Conservation (phyloP, 2,888 invertebrate species). For the Polylopha cassiicola region DNA sequence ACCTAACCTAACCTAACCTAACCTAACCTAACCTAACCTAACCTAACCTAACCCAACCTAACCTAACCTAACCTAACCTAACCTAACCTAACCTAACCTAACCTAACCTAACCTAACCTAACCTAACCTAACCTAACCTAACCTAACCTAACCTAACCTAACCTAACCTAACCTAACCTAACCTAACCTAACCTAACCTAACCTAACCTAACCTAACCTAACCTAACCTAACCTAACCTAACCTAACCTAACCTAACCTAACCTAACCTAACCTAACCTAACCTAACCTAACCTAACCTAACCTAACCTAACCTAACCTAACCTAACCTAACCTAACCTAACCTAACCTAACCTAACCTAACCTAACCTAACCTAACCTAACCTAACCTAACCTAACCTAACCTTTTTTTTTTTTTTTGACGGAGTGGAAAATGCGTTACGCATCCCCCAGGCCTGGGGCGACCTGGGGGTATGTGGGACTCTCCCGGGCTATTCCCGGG, state of each 20-base stretch:
- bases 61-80: background rate
- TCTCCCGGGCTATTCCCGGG: no score
- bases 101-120: constrained; percentile 2
- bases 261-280: constrained; percentile 14
- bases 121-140: background rate
- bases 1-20: no score
- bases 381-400: constrained; percentile 17
- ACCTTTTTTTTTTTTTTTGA: no score
- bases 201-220: constrained; percentile 9
- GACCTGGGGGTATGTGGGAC: no score
- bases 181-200: constrained; percentile 7
- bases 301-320: constrained; percentile 13
- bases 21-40: no score
- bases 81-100: background rate
- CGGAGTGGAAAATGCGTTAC: no score
- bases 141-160: constrained; percentile 3
- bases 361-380: constrained; percentile 19
- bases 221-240: constrained; percentile 21
- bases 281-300: constrained; percentile 13
- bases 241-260: constrained; percentile 20
- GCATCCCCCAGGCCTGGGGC: no score
- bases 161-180: constrained; percentile 6
- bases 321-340: constrained; percentile 12
- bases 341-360: constrained; percentile 17
- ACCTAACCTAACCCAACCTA: no score